Percentiles rank a stretch among this genome's conserved stretches.
These are phyloP conservation scores for Spea hammondii DNA, from an alignment of 2,797 vertebrate species.

Conservation along the genomic window DNA sequence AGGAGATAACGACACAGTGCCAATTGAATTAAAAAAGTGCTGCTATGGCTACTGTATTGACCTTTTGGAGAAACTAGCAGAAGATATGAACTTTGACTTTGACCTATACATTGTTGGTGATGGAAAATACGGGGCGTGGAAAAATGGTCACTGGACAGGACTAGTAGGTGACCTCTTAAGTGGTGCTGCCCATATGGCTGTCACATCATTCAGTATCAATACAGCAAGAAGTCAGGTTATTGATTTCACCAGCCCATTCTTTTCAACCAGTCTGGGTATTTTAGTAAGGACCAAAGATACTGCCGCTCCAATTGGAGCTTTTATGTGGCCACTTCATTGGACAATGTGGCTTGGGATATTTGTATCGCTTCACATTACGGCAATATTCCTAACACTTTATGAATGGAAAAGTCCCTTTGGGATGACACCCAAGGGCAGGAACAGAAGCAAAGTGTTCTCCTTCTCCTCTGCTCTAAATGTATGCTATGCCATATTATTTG, in stretches of 20 bases:
- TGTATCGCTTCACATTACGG: conserved; percentile 92
- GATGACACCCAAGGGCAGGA: conserved; percentile 92
- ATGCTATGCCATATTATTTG: conserved; percentile 95
- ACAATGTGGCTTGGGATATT: conserved; percentile 99
- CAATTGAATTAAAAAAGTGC: conserved; percentile 86
- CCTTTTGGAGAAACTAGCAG: conserved; percentile 89
- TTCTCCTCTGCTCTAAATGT: conserved; percentile 96
- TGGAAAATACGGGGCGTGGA: conserved; percentile 92
- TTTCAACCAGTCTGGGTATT: conserved; percentile 96
- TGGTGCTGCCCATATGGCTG: conserved; percentile 89
- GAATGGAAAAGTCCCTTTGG: conserved; percentile 98
- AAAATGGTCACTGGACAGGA: conserved; percentile 93
- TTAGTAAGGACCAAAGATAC: conserved; percentile 92
- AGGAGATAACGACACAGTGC: conserved; percentile 79
- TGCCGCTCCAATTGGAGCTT: conserved; percentile 94
- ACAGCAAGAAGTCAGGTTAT: conserved; percentile 95
- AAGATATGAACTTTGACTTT: conserved; percentile 94
- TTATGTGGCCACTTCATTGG: conserved; percentile 99
- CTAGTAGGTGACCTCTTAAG: conserved; percentile 91
- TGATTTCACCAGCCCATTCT: conserved; percentile 97
- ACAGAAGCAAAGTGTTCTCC: conserved; percentile 90
- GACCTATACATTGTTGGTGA: conserved; percentile 96
- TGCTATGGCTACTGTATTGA: conserved; percentile 98
- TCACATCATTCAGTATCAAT: conserved; percentile 96
- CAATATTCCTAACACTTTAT: conserved; percentile 92